Percentiles rank a stretch among this genome's conserved stretches.
These are phyloP conservation scores for Cephalopholis sonnerati DNA, from an alignment of 2,113 vertebrate genomes.

Conservation along the genomic window DNA sequence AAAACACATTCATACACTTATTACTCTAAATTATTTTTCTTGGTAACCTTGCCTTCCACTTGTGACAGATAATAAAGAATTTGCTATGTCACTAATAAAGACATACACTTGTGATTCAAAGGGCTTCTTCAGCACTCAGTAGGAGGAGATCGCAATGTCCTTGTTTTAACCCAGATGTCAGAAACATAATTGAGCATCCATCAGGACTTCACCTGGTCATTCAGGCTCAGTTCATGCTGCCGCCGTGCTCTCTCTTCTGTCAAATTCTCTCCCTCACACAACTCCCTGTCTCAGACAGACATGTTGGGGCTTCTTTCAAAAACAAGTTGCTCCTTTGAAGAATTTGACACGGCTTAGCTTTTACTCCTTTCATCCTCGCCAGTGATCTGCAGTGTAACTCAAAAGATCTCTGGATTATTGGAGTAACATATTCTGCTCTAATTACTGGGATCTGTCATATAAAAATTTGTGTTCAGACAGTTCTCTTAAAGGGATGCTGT, in stretches of 20 bases:
- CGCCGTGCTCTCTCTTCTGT: neutral
- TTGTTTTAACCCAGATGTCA: constrained; percentile 22
- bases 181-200: constrained; percentile 38
- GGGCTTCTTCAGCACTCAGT: neutral
- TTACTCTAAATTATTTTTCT: neutral
- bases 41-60: neutral
- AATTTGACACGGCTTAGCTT: constrained; percentile 63
- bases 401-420: constrained; percentile 56
- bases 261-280: constrained; percentile 10
- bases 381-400: constrained; percentile 49
- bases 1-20: neutral
- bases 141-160: neutral
- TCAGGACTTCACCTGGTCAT: constrained; percentile 34
- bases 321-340: constrained; percentile 59
- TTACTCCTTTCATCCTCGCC: constrained; percentile 52
- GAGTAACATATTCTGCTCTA: constrained; percentile 61
- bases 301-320: constrained; percentile 41
- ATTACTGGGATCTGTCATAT: constrained; percentile 46
- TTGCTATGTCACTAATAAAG: neutral
- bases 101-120: neutral
- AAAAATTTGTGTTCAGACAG: constrained; percentile 13
- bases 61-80: constrained; percentile 28
- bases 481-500: neutral
- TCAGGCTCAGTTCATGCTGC: constrained; percentile 2
- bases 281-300: constrained; percentile 23